Evolutionary conservation across 1,140 invertebrate species (phyloP), one percentile per base, ranked within the genome.

Genomic region (Wiebesia pumilae): DNA sequence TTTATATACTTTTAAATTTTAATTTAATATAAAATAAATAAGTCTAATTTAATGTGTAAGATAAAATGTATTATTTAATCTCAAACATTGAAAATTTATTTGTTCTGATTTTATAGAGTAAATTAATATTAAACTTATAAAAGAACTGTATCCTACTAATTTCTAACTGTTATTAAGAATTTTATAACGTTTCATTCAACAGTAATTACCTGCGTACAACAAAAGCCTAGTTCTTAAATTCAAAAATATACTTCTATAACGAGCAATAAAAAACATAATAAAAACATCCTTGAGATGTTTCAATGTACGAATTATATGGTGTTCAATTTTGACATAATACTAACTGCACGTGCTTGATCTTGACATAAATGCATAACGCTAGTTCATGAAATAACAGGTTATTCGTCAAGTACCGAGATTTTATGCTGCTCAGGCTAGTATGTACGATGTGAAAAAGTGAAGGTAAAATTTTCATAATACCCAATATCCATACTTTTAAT

Each of bases 281-380:
- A 62, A 40, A 62, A 81, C 40, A n/a, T 27, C 58, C 67, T 33
- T 73, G 14, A 38, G 40, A 54, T 77, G 35, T 30, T 47, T 62
- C 71, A n/a, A 83, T 83, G 71, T n/a, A 75, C 30, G 65, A 83
- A 77, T 84, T 77, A 77, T 58, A 62, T 19, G 82, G 54, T 62
- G 82, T 19, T 84, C 30, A 62, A 30, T 77, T 71, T 77, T 84
- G 71, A 38, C 82, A 24, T 21, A 35, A 71, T 84, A 40, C 30
- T 83, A 73, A 35, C 33, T n/a, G 69, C 82, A 33, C 35, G 30
- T 77, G 82, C 71, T 62, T 65, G 73, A 77, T 84, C 47, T 77
- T 84, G 71, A 84, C 82, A 51, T 62, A 43, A 30, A 77, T 62
- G 71, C 47, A 38, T 33, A 33, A 62, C 47, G 71, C 67, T 54